Evolutionary conservation across 53 echinoderm and acorn worm genomes (phyloP).

Genomic region (Stichopus horrens): DNA sequence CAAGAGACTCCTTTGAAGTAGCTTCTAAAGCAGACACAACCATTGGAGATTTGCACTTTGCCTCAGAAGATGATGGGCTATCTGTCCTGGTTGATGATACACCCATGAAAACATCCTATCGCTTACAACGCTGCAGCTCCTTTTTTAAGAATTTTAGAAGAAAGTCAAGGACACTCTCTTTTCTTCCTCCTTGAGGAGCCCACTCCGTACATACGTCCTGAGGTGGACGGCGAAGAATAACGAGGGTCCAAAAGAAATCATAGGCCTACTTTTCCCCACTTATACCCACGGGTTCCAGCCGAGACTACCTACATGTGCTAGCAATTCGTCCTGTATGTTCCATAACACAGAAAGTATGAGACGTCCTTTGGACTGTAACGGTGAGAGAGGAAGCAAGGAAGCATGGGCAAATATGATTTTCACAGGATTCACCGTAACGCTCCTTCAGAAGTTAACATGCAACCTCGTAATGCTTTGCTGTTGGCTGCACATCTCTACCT

Average conservation of each 20-base stretch:
- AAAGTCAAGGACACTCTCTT: too few species aligned
- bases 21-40: not conserved
- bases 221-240: not conserved
- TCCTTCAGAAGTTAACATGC: too few species aligned
- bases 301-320: not conserved
- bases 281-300: conserved; percentile 26
- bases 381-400: not conserved
- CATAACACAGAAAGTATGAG: not conserved
- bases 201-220: conserved; percentile 24
- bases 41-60: not conserved
- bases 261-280: not conserved
- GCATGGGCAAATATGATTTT: not conserved
- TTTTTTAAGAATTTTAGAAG: too few species aligned
- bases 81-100: not conserved
- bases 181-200: too few species aligned
- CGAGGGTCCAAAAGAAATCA: not conserved
- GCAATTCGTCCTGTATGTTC: conserved; percentile 14
- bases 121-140: too few species aligned
- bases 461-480: conserved; percentile 3
- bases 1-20: not conserved
- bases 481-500: not conserved
- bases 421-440: too few species aligned
- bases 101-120: not conserved
- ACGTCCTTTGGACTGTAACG: not conserved
- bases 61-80: conserved; percentile 7